Base-by-base conservation (phyloP, 2,797 vertebrate genomes). In the Botia almorhae region DNA sequence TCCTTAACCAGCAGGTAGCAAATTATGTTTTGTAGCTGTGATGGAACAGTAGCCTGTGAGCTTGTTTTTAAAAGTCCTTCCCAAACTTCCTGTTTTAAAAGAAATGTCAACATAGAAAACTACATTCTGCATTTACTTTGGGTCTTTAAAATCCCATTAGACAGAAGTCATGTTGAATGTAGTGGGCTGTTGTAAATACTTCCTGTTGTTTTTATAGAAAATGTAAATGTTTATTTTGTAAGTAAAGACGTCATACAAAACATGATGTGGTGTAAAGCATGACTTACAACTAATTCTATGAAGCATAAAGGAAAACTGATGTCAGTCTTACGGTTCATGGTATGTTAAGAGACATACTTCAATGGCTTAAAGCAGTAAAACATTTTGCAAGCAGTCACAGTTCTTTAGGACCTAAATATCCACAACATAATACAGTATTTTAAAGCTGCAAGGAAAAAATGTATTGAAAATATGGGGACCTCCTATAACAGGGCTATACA, bases 181-280 rank as follows among this genome's bases (percentile, higher is more conserved):
- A 72, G 17, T 46, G 56, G 23, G 48, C 13, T 63, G 36, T 65
- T 69, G 21, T 43, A 81, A 43, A 80, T 64, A 33, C 13, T 36
- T 60, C n/a, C 39, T 69, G 48, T 55, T 73, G 73, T 55, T 78
- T 86, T 78, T 74, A 16, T 81, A 85, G n/a, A 78, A 84, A 84
- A 75, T 81, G 43, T 83, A 67, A 74, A 84, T 79, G 81, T 92
- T 92, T 90, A 90, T 88, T 90, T 72, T 72, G 29, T 51, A 69
- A 87, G 76, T 83, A 86, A 83, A 88, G 61, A 75, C 29, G 56
- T 19, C 19, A 81, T 80, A 88, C 76, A 87, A 86, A 85, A 79
- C 23, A 23, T 7, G 14, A 56, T 11, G 53, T 29, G 58, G 8
- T 50, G 61, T 64, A 67, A 63, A 75, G 50, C 46, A 76, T 69